Evolutionary conservation across 2,113 vertebrate genomes (phyloP).

Genomic region (Phodopus roborovskii): DNA sequence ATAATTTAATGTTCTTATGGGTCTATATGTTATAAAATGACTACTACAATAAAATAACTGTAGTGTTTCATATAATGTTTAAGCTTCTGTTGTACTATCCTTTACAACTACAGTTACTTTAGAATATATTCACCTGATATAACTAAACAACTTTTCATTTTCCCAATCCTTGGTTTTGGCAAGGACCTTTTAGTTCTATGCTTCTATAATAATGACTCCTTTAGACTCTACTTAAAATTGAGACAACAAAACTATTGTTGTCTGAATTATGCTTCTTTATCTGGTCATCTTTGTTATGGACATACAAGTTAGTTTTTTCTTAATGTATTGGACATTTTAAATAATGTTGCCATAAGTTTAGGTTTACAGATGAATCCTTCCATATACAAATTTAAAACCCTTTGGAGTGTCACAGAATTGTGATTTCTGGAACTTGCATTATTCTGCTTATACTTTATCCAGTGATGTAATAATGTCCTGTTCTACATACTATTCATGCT

Average conservation of each 20-base stretch:
- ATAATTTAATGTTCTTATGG: neutral
- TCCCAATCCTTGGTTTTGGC: fast-evolving
- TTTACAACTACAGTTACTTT: neutral
- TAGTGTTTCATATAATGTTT: neutral
- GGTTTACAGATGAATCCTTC: neutral
- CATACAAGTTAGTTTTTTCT: neutral
- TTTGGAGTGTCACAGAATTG: neutral
- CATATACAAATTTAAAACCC: neutral
- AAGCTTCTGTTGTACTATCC: neutral
- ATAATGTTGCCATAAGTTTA: neutral
- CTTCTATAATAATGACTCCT: neutral
- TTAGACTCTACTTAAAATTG: neutral
- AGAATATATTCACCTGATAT: neutral
- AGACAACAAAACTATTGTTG: neutral
- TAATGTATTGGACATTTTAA: neutral
- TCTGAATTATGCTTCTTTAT: neutral
- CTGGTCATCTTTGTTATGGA: neutral
- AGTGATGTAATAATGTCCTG: neutral
- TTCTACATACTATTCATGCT: too few relatives aligned
- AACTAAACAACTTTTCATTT: neutral
- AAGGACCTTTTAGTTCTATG: neutral
- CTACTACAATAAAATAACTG: neutral
- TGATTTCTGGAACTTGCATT: neutral
- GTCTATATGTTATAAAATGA: neutral
- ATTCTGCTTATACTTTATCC: neutral